These are phyloP conservation scores for Dasypus novemcinctus DNA, from an alignment of 2,113 vertebrate genomes.

Conservation along the genomic window DNA sequence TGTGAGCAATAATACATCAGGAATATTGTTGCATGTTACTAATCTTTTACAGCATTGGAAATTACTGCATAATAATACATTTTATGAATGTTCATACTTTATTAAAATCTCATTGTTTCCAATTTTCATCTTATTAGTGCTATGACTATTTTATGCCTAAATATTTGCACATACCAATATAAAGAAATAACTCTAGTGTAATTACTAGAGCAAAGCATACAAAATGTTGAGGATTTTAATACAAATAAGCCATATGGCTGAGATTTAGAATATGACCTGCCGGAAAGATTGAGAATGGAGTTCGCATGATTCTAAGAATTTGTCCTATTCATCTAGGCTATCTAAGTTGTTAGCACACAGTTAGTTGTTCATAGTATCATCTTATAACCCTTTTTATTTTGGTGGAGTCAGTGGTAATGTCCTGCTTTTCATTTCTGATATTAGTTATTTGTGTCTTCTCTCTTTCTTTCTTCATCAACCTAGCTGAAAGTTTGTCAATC, in stretches of 20 bases:
- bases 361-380: too few species aligned
- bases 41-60: constrained; percentile 51
- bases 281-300: neutral
- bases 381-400: too few species aligned
- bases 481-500: too few species aligned
- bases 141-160: neutral
- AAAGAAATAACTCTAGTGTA: constrained; percentile 15
- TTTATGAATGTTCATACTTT: constrained; percentile 43
- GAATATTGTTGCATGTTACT: neutral
- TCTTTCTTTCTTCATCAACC: too few species aligned
- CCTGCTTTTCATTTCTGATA: too few species aligned
- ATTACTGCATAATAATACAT: constrained; percentile 59
- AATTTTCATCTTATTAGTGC: neutral
- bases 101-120: neutral
- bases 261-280: neutral
- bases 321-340: too few species aligned
- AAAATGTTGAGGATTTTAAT: neutral
- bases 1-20: constrained; percentile 23
- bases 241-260: neutral
- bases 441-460: too few species aligned
- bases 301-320: too few species aligned
- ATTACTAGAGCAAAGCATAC: neutral
- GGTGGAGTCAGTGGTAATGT: too few species aligned
- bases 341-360: too few species aligned
- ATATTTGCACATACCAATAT: neutral